A percentile compares a stretch with the other conserved stretches of the same genome.
Evolutionary conservation across 2,113 vertebrate species (phyloP).

Genomic region (Pseudorectes ferrugineus): DNA sequence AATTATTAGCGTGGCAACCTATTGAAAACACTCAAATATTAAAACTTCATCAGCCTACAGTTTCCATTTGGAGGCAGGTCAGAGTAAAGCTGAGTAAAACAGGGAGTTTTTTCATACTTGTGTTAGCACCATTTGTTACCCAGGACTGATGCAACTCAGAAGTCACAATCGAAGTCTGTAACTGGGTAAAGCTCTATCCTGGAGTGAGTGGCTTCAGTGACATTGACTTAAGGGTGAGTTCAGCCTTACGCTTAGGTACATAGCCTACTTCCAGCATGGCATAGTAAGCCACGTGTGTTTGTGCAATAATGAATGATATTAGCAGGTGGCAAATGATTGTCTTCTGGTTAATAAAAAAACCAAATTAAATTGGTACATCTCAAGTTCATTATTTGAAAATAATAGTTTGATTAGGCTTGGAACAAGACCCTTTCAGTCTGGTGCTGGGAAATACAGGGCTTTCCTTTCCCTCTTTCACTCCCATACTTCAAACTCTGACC

Average conservation of each 20-base stretch:
- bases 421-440: neutral
- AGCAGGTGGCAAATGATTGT: neutral
- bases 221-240: neutral
- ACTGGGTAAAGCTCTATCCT: fast-evolving
- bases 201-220: neutral
- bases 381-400: neutral
- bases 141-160: neutral
- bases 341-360: neutral
- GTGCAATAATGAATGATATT: neutral
- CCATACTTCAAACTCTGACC: neutral
- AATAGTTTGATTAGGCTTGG: neutral
- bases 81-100: neutral
- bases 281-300: neutral
- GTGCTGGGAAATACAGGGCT: neutral
- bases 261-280: neutral
- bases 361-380: neutral
- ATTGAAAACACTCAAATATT: slow-evolving; percentile 30
- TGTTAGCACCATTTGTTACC: neutral
- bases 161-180: neutral
- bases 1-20: slow-evolving; percentile 30
- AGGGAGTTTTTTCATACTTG: neutral
- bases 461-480: neutral
- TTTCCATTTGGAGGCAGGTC: neutral
- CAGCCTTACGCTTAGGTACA: neutral
- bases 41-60: neutral